phyloP scores from a whole-genome alignment of 2,797 vertebrate genomes.

The Thamnophis elegans region DNA sequence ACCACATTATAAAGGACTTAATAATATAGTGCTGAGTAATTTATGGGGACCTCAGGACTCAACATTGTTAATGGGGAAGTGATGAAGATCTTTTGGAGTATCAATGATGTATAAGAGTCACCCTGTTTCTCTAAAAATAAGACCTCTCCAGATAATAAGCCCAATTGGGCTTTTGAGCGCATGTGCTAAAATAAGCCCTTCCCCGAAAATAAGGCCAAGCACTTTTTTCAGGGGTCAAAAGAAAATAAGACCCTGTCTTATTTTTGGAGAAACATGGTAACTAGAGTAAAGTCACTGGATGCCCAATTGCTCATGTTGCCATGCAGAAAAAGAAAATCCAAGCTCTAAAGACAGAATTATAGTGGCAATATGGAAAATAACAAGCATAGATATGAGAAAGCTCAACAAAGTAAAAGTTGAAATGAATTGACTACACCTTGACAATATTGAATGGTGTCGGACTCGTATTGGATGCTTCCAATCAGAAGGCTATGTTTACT shows the following conservation, averaged over 20 bases:
- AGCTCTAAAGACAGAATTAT: not conserved
- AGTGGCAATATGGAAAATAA: not conserved
- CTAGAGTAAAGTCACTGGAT: not conserved
- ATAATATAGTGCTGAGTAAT: not conserved
- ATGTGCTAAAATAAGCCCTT: no score
- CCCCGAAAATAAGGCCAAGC: no score
- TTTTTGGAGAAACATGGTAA: no score
- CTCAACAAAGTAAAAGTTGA: not conserved
- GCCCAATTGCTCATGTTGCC: not conserved
- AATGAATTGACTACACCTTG: not conserved
- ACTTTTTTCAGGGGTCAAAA: no score
- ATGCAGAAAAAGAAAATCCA: not conserved
- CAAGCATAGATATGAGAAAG: not conserved
- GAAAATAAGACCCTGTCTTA: no score
- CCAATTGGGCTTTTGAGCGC: no score
- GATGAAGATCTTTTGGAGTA: not conserved
- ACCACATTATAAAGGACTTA: not conserved
- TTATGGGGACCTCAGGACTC: not conserved
- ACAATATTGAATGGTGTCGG: not conserved
- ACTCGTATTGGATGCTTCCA: not conserved
- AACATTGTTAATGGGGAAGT: not conserved
- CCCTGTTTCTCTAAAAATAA: no score
- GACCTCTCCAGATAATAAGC: no score
- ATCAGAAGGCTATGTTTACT: not conserved
- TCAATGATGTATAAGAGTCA: not conserved